Base-by-base conservation (phyloP, 2,113 vertebrate genomes). In the Morone chrysops region DNA sequence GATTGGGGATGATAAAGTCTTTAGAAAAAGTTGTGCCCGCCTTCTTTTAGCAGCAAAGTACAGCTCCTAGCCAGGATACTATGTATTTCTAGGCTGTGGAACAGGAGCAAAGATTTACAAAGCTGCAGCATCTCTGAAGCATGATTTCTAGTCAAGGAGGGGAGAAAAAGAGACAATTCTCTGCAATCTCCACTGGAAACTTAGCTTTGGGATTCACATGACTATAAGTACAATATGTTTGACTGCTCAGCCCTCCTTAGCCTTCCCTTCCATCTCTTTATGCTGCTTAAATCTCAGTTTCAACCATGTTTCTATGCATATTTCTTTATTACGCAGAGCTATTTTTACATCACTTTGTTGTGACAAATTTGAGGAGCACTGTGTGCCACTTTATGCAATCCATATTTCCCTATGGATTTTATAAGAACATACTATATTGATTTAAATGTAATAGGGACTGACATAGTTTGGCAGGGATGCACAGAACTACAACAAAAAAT, bases 1-100 rank as follows among this genome's bases (percentile, higher is more conserved):
- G 77, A 85, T 81, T 81, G 80, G 31, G 11, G 65, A 80, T 72
- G 67, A 71, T 78, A 76, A 82, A 62, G 68, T 61, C 61, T 72
- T 69, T 41, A 51, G 63, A 80, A 81, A 41, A 45, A 56, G 9
- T 71, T 56, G 3, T 68, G 70, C 68, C 38, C 8, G 1, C 53
- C 69, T 75, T 61, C 62, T 65, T 83, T 81, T 65, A 59, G 73
- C 61, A 50, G 61, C 72, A 66, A 41, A 18, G 65, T 12, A 41
- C 62, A n/a, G 71, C 81, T 77, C 65, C 47, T 0, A 20, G 54
- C 0, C 41, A 16, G 40, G 4, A 45, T 45, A 25, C 50, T 41
- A 6, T n/a, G 66, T 54, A 17, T 61, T 84, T 41, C 51, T 47
- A 45, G 54, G 17, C 72, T 76, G 36, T 53, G 16, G 77, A 43